Evolutionary conservation across 2,888 invertebrate genomes (phyloP).

Genomic region (Lasioglossum lativentre): DNA sequence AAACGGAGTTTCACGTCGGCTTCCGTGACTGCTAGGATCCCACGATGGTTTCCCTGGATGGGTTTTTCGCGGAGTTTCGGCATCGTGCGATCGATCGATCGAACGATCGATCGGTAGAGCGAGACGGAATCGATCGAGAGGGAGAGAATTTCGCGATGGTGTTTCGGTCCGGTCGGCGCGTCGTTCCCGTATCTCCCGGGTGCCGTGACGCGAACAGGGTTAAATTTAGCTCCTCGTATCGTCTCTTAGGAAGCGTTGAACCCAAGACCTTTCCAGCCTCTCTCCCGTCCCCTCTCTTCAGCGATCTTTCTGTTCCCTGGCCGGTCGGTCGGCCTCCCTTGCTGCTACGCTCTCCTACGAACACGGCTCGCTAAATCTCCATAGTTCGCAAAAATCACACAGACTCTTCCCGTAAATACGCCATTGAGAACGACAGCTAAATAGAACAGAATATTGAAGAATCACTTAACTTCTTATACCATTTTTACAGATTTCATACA

Average conservation of each 20-base stretch:
- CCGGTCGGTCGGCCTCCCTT: conserved; percentile 8
- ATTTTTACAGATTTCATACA: no score
- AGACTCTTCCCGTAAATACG: background rate
- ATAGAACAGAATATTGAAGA: no score
- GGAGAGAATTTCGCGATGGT: conserved; percentile 62
- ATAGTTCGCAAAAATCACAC: background rate
- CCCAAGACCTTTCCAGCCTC: conserved; percentile 68
- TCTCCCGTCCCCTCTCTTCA: conserved; percentile 54
- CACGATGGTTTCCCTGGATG: background rate
- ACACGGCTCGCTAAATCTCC: conserved; percentile 14
- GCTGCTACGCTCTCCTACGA: conserved; percentile 23
- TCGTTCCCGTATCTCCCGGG: conserved; percentile 52
- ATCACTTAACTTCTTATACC: no score
- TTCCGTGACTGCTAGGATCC: background rate
- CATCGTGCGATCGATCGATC: background rate
- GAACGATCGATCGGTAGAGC: background rate
- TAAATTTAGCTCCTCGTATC: conserved; percentile 76
- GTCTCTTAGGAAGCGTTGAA: conserved; percentile 77
- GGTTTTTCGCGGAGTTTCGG: background rate
- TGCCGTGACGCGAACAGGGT: conserved; percentile 66
- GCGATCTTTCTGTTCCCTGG: conserved; percentile 31
- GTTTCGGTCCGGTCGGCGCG: conserved; percentile 44
- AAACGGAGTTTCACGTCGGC: background rate
- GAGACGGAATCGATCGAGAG: background rate
- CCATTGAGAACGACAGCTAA: no score